A percentile compares a stretch with the other conserved stretches of the same genome.
Conservation (phyloP, 2,888 invertebrate genomes). For the Epiblema foenella region DNA sequence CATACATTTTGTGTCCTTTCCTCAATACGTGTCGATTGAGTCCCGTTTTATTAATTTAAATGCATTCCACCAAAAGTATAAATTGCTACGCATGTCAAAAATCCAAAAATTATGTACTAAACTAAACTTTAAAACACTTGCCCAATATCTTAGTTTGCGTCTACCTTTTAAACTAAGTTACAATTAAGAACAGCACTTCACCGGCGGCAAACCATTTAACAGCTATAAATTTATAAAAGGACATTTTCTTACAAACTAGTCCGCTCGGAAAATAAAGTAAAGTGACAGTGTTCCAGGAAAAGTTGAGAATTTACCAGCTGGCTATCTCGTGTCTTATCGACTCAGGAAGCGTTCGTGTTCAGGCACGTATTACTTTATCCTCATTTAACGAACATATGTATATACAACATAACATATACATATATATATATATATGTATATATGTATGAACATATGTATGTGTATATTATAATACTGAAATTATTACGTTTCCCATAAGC, state of each 20-base stretch:
- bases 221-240: conserved; percentile 57
- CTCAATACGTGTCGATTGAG: too few relatives aligned
- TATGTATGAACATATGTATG: too few relatives aligned
- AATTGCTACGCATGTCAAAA: background rate
- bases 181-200: conserved; percentile 35
- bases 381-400: background rate
- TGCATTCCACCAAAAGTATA: background rate
- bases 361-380: conserved; percentile 26
- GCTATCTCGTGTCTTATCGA: conserved; percentile 58
- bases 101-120: background rate
- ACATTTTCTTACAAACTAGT: conserved; percentile 59
- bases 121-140: background rate
- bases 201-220: conserved; percentile 42
- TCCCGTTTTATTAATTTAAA: background rate
- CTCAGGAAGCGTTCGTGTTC: conserved; percentile 33
- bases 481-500: too few relatives aligned
- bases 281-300: conserved; percentile 54
- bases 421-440: too few relatives aligned
- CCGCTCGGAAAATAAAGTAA: conserved; percentile 62
- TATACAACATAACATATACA: too few relatives aligned
- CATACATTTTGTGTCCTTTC: too few relatives aligned
- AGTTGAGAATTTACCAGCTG: conserved; percentile 62
- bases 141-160: background rate
- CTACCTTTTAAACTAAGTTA: conserved; percentile 16
- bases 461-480: too few relatives aligned